Percentiles rank a stretch among this genome's conserved stretches.
Conservation (phyloP, 2,797 vertebrate genomes). For the Hemibagrus guttatus region DNA sequence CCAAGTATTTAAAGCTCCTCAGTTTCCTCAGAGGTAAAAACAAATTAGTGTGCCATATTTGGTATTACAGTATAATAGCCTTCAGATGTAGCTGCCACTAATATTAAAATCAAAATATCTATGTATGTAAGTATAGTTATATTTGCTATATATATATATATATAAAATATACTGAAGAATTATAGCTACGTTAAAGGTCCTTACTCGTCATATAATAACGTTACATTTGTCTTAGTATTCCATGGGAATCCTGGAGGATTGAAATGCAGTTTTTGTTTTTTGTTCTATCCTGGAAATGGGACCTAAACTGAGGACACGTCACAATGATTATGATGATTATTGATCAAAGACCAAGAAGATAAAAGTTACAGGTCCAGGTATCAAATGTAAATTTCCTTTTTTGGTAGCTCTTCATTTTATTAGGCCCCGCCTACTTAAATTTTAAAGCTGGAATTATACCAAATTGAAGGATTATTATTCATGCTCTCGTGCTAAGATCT, state of each 20-base stretch:
- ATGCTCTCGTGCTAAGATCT: background rate
- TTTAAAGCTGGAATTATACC: background rate
- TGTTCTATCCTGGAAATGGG: background rate
- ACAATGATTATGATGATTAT: background rate
- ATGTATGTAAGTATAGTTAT: slow-evolving; percentile 29
- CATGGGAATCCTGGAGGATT: background rate
- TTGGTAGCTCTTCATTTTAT: background rate
- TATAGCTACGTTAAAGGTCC: slow-evolving; percentile 15
- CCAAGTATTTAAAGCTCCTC: background rate
- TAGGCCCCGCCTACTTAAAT: background rate
- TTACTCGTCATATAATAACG: background rate
- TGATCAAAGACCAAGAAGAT: too few species aligned
- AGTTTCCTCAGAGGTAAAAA: background rate
- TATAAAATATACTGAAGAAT: slow-evolving; percentile 9
- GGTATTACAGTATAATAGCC: slow-evolving; percentile 16
- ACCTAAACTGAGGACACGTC: background rate
- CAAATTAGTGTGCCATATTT: slow-evolving; percentile 28
- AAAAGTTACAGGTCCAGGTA: too few species aligned
- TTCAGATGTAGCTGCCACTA: slow-evolving; percentile 19
- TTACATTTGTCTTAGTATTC: slow-evolving; percentile 4
- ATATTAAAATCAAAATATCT: slow-evolving; percentile 4
- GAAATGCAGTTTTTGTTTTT: slow-evolving; percentile 5
- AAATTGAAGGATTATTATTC: background rate
- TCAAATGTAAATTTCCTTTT: background rate
- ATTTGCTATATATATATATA: slow-evolving; percentile 33